Evolutionary conservation across 2,888 invertebrate species (phyloP), one percentile per base, ranked within the genome.

Genomic region (Isotomurus palustris): DNA sequence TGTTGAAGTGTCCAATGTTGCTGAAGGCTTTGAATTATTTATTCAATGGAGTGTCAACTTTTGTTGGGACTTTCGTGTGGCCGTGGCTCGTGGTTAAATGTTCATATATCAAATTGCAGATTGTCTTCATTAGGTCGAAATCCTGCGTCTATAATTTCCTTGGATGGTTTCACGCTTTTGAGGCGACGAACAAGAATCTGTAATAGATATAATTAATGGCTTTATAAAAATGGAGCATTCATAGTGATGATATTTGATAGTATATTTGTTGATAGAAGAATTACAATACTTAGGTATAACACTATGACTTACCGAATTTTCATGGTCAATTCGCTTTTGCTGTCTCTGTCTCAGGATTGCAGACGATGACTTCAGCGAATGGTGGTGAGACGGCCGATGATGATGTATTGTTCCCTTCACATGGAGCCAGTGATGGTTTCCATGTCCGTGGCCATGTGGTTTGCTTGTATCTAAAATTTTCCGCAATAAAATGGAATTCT

Each of bases 261-360:
- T 25, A 5, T 21, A 17, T 4, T 22, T 43, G 17, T 50, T 38
- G 40, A 36, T 3, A n/a, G n/a, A n/a, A n/a, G n/a, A n/a, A n/a
- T n/a, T n/a, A n/a, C n/a, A n/a, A n/a, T n/a, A n/a, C n/a, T n/a
- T n/a, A n/a, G n/a, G n/a, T n/a, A n/a, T n/a, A n/a, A n/a, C n/a
- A n/a, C n/a, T 24, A 17, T n/a, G 38, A 66, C 74, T 64, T 73
- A 80, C 80, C 76, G 77, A 72, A 71, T 81, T 81, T 60, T 80
- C 80, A 59, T 73, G 73, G 61, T 80, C 78, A 63, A 81, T 80
- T 66, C 76, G 74, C 54, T 73, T 73, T 60, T 80, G 80, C 22
- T 78, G 74, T 60, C 73, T 75, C 54, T 73, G 74, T 43, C 80
- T 73, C 67, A 80, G 79, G 40, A 80, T 75, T 14, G 79, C 78